These are phyloP conservation scores for Odontothrips loti DNA, from an alignment of 2,888 invertebrate species.

Conservation along the genomic window DNA sequence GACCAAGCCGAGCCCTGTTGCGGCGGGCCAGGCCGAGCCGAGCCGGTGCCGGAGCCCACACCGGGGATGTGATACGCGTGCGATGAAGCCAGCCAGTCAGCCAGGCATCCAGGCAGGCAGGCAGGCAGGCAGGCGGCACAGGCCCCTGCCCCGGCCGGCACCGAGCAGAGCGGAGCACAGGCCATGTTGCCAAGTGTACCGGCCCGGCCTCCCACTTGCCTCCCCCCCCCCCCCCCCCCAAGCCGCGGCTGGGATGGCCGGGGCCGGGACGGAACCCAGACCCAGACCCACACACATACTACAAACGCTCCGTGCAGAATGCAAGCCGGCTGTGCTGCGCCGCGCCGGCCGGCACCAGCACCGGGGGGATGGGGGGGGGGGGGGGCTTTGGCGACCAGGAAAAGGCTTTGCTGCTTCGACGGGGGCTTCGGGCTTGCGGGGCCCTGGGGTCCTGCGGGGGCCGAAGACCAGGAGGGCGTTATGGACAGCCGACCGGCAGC, in stretches of 20 bases:
- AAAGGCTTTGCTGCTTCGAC: not conserved
- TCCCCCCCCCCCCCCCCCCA: too few species aligned
- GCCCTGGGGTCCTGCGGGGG: too few species aligned
- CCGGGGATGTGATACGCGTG: not conserved
- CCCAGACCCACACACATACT: conserved; percentile 4
- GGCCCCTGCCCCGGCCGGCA: too few species aligned
- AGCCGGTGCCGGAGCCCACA: not conserved
- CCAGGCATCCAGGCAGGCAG: too few species aligned
- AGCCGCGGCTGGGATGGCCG: not conserved
- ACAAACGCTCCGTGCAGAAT: conserved; percentile 5
- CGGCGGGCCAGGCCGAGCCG: conserved; percentile 13
- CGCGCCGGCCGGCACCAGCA: too few species aligned
- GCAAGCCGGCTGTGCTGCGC: not conserved
- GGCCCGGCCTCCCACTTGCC: not conserved
- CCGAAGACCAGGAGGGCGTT: too few species aligned
- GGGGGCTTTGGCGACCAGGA: not conserved
- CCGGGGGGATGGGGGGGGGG: not conserved
- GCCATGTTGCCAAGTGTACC: not conserved
- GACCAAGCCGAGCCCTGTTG: not conserved
- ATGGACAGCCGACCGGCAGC: too few species aligned
- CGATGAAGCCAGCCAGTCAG: too few species aligned
- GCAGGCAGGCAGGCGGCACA: too few species aligned
- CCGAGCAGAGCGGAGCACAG: too few species aligned
- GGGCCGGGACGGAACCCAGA: not conserved
- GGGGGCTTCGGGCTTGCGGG: too few species aligned